Evolutionary conservation across 2,888 invertebrate species (phyloP).

Genomic region (Nowickia ferox): DNA sequence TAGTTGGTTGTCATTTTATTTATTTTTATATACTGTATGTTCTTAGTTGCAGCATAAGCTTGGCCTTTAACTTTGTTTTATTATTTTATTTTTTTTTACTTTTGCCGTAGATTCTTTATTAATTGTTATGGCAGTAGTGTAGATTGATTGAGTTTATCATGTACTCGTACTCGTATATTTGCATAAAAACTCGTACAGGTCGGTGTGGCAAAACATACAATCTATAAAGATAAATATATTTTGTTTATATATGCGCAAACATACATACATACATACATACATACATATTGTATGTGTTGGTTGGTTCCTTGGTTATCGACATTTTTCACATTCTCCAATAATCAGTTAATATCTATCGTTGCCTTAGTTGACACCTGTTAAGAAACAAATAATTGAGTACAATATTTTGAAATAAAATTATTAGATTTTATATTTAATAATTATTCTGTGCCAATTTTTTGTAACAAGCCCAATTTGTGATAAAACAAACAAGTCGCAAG

Average conservation of each 20-base stretch:
- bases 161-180: not conserved
- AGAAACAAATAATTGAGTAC: slow-evolving; percentile 41
- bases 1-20: slow-evolving; percentile 27
- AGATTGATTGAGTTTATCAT: slow-evolving; percentile 50
- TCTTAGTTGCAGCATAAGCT: slow-evolving; percentile 46
- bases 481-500: slow-evolving; percentile 20
- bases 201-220: slow-evolving; percentile 2
- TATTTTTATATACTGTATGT: not conserved
- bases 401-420: slow-evolving; percentile 20
- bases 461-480: not conserved
- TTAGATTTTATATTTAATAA: slow-evolving; percentile 36
- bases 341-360: slow-evolving; percentile 80
- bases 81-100: not conserved
- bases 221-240: slow-evolving; percentile 25
- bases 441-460: slow-evolving; percentile 15
- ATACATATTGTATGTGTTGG: not conserved
- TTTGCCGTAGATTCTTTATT: slow-evolving; percentile 35
- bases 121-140: slow-evolving; percentile 41
- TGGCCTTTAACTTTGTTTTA: slow-evolving; percentile 61
- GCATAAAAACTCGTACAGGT: slow-evolving; percentile 43
- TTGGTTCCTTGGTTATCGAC: slow-evolving; percentile 65
- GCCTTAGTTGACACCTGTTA: slow-evolving; percentile 78
- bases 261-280: not conserved
- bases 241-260: not conserved
- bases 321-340: slow-evolving; percentile 74